Conservation (phyloP, 1,140 invertebrate genomes). For the Trypoxylus dichotomus region DNA sequence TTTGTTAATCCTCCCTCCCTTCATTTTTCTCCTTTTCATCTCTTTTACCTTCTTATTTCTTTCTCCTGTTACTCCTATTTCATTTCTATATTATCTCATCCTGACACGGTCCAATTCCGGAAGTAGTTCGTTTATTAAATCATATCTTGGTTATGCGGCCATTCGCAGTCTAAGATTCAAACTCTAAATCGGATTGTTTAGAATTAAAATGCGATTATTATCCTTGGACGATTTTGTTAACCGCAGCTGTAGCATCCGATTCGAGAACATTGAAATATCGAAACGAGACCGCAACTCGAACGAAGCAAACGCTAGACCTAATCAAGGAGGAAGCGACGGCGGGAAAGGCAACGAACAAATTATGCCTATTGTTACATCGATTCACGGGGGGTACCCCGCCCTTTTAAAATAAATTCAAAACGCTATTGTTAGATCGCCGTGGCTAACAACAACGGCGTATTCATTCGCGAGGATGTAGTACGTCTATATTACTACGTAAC, state of each 20-base stretch:
- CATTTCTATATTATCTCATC: too few relatives aligned
- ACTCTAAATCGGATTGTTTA: too few relatives aligned
- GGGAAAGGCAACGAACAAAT: conserved; percentile 28
- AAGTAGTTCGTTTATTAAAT: too few relatives aligned
- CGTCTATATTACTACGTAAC: neutral
- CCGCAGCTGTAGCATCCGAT: neutral
- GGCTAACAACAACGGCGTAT: neutral
- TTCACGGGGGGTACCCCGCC: conserved; percentile 31
- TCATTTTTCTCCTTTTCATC: too few relatives aligned
- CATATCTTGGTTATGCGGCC: too few relatives aligned
- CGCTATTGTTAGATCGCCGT: conserved; percentile 26
- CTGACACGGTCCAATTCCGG: too few relatives aligned
- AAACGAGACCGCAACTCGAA: neutral
- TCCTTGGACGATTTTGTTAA: neutral
- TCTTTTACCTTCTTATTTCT: too few relatives aligned
- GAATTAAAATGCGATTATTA: too few relatives aligned
- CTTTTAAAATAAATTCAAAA: conserved; percentile 30
- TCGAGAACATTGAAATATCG: neutral
- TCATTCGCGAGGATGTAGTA: neutral
- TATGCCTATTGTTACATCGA: conserved; percentile 27
- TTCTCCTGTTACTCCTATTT: too few relatives aligned
- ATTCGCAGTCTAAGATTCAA: too few relatives aligned
- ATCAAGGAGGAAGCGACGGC: neutral
- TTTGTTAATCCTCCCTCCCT: too few relatives aligned
- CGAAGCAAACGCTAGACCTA: neutral